Evolutionary conservation across 2,888 invertebrate genomes (phyloP), one percentile per base, ranked within the genome.

Genomic region (Lucinisca nassula): DNA sequence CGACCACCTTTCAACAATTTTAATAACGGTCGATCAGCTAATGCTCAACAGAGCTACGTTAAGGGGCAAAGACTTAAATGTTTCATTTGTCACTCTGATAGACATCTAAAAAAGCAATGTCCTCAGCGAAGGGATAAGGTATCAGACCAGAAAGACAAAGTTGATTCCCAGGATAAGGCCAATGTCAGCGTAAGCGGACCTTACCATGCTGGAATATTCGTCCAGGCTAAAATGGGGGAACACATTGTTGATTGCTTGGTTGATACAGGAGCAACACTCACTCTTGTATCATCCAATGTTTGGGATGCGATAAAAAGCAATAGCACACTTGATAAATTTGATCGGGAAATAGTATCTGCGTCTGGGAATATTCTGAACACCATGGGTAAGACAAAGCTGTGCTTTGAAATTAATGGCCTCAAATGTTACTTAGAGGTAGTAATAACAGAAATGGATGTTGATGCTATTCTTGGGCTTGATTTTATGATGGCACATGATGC

Each of bases 381-480:
- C 21, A 2, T 8, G 1, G 55, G 76, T 3, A 76, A 76, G 24
- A 40, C 21, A 1, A 45, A n/a, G 0, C 32, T 76, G 17, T 6
- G 2, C 21, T 14, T 76, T 12, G 8, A 40, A 32, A 27, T 55
- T 8, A n/a, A 1, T 4, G 51, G 51, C 51, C 10, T 8, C 14
- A 4, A 8, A 1, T 49, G 10, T 6, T 24, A 55, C 1, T 10
- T 35, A 12, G 72, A 83, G 0, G 37, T 78, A 51, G 40, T 51
- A 32, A 55, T 83, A 2, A 72, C 73, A 3, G 37, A 83, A 12
- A 38, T 83, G 2, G 38, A 49, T 1, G 27, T 73, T 10, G 83
- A 83, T 73, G 73, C 37, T n/a, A 67, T 83, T 1, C 30, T 78
- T 0, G 83, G 83, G 1, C n/a, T 78, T 21, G 83, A 83, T 24